Conservation (phyloP, 2,113 vertebrate genomes). For the Dromaius novaehollandiae region DNA sequence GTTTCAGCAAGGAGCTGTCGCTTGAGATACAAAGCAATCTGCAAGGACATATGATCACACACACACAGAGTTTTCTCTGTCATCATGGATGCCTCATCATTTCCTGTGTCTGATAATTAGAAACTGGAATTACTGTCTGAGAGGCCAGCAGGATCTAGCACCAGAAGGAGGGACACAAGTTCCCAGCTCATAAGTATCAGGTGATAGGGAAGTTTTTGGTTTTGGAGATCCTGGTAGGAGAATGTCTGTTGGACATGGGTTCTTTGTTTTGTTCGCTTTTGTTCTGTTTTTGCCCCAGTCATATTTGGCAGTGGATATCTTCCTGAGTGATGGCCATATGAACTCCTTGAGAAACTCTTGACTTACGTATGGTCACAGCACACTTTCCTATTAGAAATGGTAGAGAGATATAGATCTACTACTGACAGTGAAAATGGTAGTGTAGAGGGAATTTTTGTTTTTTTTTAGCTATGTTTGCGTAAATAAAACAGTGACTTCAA, state of each 20-base stretch:
- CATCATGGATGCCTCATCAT: slow-evolving; percentile 69
- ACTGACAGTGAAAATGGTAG: background rate
- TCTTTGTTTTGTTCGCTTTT: background rate
- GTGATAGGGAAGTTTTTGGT: background rate
- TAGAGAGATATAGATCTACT: background rate
- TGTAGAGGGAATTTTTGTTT: background rate
- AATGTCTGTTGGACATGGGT: background rate
- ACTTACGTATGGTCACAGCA: background rate
- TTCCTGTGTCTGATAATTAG: slow-evolving; percentile 57
- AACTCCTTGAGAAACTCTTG: background rate
- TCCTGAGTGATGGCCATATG: background rate
- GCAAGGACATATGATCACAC: slow-evolving; percentile 69
- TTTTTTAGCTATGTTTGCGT: background rate
- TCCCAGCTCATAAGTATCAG: background rate
- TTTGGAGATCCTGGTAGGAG: background rate
- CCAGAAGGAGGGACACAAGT: background rate
- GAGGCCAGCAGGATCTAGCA: slow-evolving; percentile 45
- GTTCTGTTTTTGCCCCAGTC: background rate
- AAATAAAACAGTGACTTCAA: slow-evolving; percentile 26
- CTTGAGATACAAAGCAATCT: slow-evolving; percentile 71
- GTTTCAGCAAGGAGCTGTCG: slow-evolving; percentile 64
- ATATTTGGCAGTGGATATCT: background rate
- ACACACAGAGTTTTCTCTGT: slow-evolving; percentile 69
- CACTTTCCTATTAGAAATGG: background rate
- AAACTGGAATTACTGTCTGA: slow-evolving; percentile 45